Base-by-base conservation (phyloP, 1,140 invertebrate species). In the Pseudomyrmex sp. region DNA sequence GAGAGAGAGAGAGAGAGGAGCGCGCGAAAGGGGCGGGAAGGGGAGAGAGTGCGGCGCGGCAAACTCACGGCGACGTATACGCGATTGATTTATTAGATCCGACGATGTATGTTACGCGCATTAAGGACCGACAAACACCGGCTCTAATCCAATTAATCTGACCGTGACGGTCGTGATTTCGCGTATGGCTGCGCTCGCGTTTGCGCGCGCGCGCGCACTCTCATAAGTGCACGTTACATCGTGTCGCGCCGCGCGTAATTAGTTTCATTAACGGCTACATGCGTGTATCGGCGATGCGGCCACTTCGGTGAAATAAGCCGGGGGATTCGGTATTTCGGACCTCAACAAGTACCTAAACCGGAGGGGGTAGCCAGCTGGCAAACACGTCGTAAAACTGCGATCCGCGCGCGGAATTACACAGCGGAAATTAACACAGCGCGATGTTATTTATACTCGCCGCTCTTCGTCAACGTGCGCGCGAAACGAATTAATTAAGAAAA, bases 51-150 rank as follows among this genome's bases (percentile, higher is more conserved):
- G 12, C 15, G n/a, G 26, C 7, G 63, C 8, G 26, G 54, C 8
- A 23, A 77, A 69, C 63, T 68, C 50, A 52, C 54, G 23, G 56
- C 46, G 52, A 87, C 79, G 56, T 61, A 26, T 26, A 80, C n/a
- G 52, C 76, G 86, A 87, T 87, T 87, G 85, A 87, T 87, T 83
- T 83, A 87, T 87, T 86, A 86, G 66, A 76, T 86, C 59, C 46
- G 44, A 26, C 65, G 46, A 61, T 50, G 76, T 79, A 69, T 69
- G 52, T 80, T 84, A 63, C 73, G 79, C 68, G 68, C 68, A 73
- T 87, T 86, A 86, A 87, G 76, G 86, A 87, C 73, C 56, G 72
- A 74, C 73, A 77, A 79, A 86, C 85, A 84, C 79, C 18, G 56
- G 15, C 52, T 20, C 72, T 83, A 76, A 87, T 87, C 80, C 86